Percentiles rank a stretch among this genome's conserved stretches.
These are phyloP conservation scores for Dicerorhinus sumatrensis DNA, from an alignment of 2,113 vertebrate genomes.

Conservation along the genomic window DNA sequence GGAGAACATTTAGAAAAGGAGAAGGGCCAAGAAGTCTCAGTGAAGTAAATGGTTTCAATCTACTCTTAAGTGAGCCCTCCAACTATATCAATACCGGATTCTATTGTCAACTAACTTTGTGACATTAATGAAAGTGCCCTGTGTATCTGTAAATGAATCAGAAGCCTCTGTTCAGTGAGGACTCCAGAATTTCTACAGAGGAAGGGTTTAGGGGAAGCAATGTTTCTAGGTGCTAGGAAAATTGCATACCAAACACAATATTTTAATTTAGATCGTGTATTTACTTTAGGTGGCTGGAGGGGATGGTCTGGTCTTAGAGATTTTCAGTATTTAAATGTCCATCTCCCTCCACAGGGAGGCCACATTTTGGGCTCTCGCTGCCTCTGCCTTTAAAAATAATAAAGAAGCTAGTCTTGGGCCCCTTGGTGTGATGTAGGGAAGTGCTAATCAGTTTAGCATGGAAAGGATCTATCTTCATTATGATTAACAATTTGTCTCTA, in stretches of 20 bases:
- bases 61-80: not conserved
- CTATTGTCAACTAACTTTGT: not conserved
- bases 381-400: not conserved
- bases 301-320: not conserved
- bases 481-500: not conserved
- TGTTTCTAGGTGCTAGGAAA: not conserved
- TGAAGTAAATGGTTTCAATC: not conserved
- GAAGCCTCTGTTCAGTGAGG: not conserved
- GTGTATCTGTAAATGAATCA: not conserved
- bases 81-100: not conserved
- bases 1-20: not conserved
- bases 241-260: not conserved
- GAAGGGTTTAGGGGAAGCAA: not conserved
- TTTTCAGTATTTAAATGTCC: not conserved
- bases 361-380: not conserved
- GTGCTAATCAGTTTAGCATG: not conserved
- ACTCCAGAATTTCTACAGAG: not conserved
- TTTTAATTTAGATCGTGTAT: slow-evolving; percentile 5
- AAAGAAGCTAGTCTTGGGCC: not conserved
- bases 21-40: not conserved
- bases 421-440: not conserved
- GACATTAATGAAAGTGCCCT: not conserved
- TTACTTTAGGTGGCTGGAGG: not conserved
- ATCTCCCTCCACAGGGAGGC: not conserved
- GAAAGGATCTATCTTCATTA: not conserved